These are phyloP conservation scores for Actinemys pallida DNA, from an alignment of 2,113 vertebrate species.

Conservation along the genomic window DNA sequence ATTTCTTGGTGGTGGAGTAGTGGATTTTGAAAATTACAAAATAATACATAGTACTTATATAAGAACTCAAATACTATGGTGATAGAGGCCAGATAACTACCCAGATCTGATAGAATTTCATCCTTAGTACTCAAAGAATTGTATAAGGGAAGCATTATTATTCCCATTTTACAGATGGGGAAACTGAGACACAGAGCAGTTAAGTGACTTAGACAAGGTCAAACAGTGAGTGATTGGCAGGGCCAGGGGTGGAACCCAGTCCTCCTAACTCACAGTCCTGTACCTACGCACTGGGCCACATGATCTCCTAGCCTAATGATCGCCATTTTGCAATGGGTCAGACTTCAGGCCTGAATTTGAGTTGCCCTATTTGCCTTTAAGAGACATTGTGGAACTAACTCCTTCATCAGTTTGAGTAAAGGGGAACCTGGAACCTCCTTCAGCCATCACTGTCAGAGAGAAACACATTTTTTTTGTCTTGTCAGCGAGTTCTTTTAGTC, in stretches of 20 bases:
- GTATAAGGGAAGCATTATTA: not conserved
- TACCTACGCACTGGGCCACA: fast-evolving
- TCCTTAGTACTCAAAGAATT: not conserved
- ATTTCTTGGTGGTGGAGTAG: not conserved
- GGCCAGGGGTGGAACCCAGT: not conserved
- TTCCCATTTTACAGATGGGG: not conserved
- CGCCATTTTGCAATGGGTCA: not conserved
- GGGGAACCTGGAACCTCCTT: conserved; percentile 71
- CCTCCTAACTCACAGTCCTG: not conserved
- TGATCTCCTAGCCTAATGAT: not conserved
- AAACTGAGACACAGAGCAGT: not conserved
- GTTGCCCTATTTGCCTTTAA: not conserved
- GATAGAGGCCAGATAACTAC: not conserved
- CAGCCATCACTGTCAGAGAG: conserved; percentile 49
- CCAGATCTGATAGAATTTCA: not conserved
- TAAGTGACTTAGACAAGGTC: not conserved
- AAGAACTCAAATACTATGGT: not conserved
- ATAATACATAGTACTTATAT: not conserved
- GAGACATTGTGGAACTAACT: not conserved
- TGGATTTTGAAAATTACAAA: not conserved
- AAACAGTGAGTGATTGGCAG: not conserved
- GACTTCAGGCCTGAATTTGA: not conserved
- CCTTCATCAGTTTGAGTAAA: conserved; percentile 60
- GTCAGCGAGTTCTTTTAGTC: conserved; percentile 77
- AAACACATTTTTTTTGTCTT: conserved; percentile 63